Evolutionary conservation across 2,888 invertebrate genomes (phyloP).

Genomic region (Folsomia manolachei): DNA sequence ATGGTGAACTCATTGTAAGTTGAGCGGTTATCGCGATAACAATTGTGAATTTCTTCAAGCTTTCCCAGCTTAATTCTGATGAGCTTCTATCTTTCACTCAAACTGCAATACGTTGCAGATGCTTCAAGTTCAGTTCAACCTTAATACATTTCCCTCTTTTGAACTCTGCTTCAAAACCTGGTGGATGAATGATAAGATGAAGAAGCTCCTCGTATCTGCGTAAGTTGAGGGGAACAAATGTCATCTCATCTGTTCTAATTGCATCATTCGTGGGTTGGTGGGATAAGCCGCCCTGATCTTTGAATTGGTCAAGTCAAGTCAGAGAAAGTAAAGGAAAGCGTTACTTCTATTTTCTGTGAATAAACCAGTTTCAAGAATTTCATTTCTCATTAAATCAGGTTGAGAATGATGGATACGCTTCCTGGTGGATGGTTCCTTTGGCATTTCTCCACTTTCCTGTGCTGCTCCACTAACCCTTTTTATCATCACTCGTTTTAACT

Average conservation of each 20-base stretch:
- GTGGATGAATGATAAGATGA: too few species aligned
- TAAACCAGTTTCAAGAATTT: neutral
- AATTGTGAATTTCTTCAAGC: neutral
- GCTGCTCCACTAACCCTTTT: neutral
- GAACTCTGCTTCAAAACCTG: too few species aligned
- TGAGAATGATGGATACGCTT: neutral
- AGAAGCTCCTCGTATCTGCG: too few species aligned
- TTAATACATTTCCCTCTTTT: too few species aligned
- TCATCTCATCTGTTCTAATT: neutral
- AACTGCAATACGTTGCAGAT: neutral
- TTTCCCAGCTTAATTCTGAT: neutral
- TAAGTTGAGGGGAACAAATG: neutral
- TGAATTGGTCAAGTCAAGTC: neutral
- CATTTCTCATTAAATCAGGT: neutral
- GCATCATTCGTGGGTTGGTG: neutral
- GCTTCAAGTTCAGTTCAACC: too few species aligned
- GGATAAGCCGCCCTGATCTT: too few species aligned
- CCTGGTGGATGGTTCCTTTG: neutral
- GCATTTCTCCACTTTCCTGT: neutral
- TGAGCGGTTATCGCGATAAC: too few species aligned
- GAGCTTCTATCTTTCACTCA: neutral
- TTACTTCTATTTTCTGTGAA: neutral
- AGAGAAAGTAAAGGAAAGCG: neutral
- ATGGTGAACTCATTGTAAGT: neutral
- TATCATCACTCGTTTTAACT: too few species aligned